Base-by-base conservation (phyloP, 53 echinoderm and acorn worm genomes). In the Hippasteria phrygiana region DNA sequence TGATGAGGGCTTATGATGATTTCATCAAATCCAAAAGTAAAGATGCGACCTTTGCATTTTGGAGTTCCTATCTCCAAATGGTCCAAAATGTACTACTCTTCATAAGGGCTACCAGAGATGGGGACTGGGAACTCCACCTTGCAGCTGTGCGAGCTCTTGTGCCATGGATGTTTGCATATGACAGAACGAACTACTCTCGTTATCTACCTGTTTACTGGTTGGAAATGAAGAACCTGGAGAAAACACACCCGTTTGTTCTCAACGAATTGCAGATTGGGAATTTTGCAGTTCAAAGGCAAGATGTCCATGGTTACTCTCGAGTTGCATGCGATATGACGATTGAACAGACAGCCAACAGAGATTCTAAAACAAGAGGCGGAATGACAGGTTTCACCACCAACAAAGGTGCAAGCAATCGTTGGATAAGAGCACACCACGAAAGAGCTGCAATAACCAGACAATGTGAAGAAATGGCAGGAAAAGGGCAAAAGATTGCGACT, bases 291-390 rank as follows among this genome's bases (percentile, higher is more conserved):
- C 90, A 93, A 35, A 43, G 90, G 17, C 87, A 90, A 85, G 77
- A 79, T 31, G 12, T 9, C 24, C 64, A 79, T 90, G 46, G 35
- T 48, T 87, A 62, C 65, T n/a, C 90, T 55, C 32, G 36, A 4
- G 55, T 87, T 45, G 87, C 93, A 9, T 90, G 90, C 62, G 93
- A 93, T 38, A 62, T 63, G 47, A 62, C 81, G 3, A 90, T 90
- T 48, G 90, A 93, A 70, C 73, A 93, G 64, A 93, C 93, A 17
- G 71, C 43, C 16, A 93, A 93, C 80, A 22, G 93, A 32, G 93
- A 93, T 62, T 90, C 59, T n/a, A 90, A 92, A 74, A 89, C 90
- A 32, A 62, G 13, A 27, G 93, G 86, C 2, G 84, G 90, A 8
- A 85, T 89, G 32, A 69, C 17, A 67, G 51, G 76, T n/a, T 41